phyloP scores from a whole-genome alignment of 2,113 vertebrate genomes.

The Scartelaos histophorus region DNA sequence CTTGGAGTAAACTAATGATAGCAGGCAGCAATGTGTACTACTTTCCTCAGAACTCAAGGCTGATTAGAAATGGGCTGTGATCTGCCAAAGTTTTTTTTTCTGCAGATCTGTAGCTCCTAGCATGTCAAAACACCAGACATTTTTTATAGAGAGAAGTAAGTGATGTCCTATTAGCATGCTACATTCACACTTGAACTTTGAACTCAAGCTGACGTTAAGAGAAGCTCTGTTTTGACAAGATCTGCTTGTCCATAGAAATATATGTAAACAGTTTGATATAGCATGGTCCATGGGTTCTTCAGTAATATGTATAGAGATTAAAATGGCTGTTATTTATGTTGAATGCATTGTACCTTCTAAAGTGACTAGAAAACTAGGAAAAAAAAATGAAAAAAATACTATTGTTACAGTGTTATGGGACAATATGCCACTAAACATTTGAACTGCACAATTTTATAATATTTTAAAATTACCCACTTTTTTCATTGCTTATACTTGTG shows the following conservation, averaged over 20 bases:
- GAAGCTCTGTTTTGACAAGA: constrained; percentile 4
- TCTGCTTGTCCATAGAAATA: constrained; percentile 9
- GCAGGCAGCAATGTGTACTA: constrained; percentile 47
- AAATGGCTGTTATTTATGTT: too few relatives aligned
- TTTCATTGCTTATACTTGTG: too few relatives aligned
- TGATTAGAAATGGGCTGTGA: constrained; percentile 72
- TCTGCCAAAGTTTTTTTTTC: constrained; percentile 62
- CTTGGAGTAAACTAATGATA: constrained; percentile 56
- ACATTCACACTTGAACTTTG: constrained; percentile 22
- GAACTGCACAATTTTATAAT: background rate
- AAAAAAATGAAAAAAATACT: background rate
- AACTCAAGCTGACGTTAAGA: constrained; percentile 25
- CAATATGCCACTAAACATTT: too few relatives aligned
- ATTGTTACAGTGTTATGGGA: too few relatives aligned
- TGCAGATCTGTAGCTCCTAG: constrained; percentile 52
- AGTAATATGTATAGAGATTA: too few relatives aligned
- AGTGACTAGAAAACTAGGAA: background rate
- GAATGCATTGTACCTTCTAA: too few relatives aligned
- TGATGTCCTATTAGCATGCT: constrained; percentile 28
- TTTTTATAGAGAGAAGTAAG: constrained; percentile 49
- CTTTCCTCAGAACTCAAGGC: constrained; percentile 70
- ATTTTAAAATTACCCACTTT: background rate
- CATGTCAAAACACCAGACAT: constrained; percentile 44
- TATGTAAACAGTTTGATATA: constrained; percentile 18
- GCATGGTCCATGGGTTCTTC: background rate